Conservation (phyloP, 2,888 invertebrate species). For the Heliconius sara region DNA sequence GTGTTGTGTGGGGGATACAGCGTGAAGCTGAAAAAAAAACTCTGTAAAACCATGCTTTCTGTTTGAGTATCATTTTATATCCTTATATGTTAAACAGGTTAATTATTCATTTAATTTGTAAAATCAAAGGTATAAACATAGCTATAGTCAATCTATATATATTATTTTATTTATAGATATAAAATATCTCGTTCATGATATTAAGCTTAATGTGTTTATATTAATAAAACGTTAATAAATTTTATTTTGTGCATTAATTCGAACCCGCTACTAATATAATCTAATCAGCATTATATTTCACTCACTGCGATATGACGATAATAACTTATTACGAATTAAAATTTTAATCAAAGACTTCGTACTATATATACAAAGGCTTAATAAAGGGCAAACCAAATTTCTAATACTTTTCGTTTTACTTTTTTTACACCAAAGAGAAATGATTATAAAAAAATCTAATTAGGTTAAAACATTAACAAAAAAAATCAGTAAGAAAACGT, state of each 20-base stretch:
- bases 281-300: background rate
- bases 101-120: background rate
- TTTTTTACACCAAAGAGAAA: background rate
- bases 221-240: background rate
- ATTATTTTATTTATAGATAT: too few relatives aligned
- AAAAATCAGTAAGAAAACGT: conserved; percentile 12
- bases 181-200: too few relatives aligned
- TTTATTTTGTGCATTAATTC: background rate
- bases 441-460: conserved; percentile 7
- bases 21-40: background rate
- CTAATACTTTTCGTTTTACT: background rate
- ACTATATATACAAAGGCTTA: conserved; percentile 8
- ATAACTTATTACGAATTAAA: background rate
- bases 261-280: background rate
- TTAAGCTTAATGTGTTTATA: background rate
- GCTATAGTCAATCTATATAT: too few relatives aligned
- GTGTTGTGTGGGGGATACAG: too few relatives aligned
- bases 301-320: too few relatives aligned
- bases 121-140: too few relatives aligned
- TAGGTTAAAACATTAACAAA: background rate
- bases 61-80: background rate
- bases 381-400: background rate
- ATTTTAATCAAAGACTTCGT: background rate
- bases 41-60: background rate
- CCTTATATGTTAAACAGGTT: background rate